Base-by-base conservation (phyloP, 1,140 invertebrate species). In the Acromyrmex charruanus region DNA sequence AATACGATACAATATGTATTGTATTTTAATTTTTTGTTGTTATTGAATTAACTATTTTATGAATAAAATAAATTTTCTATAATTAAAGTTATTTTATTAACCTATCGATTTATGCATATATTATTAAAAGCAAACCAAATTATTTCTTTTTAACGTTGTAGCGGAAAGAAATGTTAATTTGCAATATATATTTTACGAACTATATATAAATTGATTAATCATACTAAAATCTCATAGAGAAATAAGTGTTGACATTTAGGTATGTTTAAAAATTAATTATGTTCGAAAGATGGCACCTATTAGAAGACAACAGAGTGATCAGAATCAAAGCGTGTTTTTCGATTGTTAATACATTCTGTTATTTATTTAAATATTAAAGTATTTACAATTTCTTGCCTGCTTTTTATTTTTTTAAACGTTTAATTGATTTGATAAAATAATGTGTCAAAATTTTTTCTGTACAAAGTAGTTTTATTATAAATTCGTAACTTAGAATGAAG, bases 381-480 rank as follows among this genome's bases (percentile, higher is more conserved):
- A 35, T 5, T 66, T 66, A 21, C 4, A 53, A 53, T 25, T 28
- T 51, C 44, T 71, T 35, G 28, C 21, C 51, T 35, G 28, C 28
- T 28, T 53, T 3, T 53, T 2, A 63, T 16, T 31, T 25, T 31
- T 31, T 18, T 35, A 10, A 65, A 66, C 2, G 7, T n/a, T 35
- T 31, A 31, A 16, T 65, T 31, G 2, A 18, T 35, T 66, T 66
- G 7, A 16, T 66, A n/a, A 66, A 66, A 35, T 35, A 25, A 55
- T 0, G 35, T 7, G 21, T 55, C 16, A 16, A 35, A 55, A 10
- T 75, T 25, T 58, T 74, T n/a, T 74, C 18, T 14, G 16, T 18
- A 14, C 12, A n/a, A 74, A 74, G 49, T 31, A 53, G 6, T 53
- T 74, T 31, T 75, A 59, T 77, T 39, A 75, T 39, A 77, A 59